Conservation (phyloP, 2,113 vertebrate genomes). For the Onychostoma macrolepis region DNA sequence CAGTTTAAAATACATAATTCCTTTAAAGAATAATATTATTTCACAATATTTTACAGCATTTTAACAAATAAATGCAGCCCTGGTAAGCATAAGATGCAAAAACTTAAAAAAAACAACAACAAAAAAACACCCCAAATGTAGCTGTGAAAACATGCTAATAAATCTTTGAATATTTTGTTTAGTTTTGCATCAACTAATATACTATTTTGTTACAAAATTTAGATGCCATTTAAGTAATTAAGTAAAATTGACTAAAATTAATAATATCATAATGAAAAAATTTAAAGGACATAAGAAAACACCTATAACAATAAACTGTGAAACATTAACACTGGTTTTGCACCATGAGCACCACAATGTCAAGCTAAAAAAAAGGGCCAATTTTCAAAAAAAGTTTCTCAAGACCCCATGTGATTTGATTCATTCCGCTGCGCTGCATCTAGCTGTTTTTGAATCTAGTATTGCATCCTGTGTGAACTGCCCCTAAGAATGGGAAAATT, state of each 20-base stretch:
- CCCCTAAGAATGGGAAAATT: background rate
- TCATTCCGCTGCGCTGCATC: background rate
- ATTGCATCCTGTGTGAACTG: background rate
- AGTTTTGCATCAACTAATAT: background rate
- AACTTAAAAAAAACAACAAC: rapidly evolving
- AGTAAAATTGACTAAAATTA: background rate
- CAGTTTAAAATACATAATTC: background rate
- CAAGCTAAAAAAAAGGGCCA: background rate
- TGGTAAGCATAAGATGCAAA: background rate
- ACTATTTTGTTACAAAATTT: background rate
- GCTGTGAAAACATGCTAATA: background rate
- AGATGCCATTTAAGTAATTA: background rate
- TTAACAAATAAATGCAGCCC: background rate
- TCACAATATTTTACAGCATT: background rate
- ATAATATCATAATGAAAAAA: background rate
- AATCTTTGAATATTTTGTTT: background rate
- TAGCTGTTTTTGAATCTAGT: slow-evolving; percentile 3
- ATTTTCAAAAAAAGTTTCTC: background rate
- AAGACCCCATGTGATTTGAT: background rate
- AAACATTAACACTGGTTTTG: background rate
- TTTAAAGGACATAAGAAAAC: background rate
- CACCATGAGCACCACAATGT: background rate
- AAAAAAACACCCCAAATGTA: background rate
- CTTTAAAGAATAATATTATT: background rate
- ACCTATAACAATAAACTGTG: background rate